Percentiles rank a stretch among this genome's conserved stretches.
Evolutionary conservation across 2,888 invertebrate species (phyloP).

Genomic region (Drosophila limbata): DNA sequence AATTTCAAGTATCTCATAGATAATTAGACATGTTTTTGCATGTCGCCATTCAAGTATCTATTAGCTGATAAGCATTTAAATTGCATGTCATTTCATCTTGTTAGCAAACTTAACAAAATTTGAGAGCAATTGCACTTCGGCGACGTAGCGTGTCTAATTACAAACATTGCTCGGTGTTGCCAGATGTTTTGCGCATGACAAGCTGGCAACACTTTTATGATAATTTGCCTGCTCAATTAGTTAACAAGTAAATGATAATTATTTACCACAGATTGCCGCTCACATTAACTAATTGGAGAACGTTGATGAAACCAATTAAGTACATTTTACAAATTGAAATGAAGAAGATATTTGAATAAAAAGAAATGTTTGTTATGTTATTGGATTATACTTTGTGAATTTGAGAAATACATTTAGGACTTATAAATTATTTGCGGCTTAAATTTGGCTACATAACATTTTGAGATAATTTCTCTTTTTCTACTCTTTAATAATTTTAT

Average conservation of each 20-base stretch:
- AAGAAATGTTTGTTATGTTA: not conserved
- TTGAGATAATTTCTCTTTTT: no score
- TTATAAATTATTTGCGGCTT: no score
- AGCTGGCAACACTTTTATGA: constrained; percentile 1
- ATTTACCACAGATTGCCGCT: not conserved
- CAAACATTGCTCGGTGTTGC: constrained; percentile 5
- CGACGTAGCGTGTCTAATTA: not conserved
- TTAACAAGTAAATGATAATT: constrained; percentile 1
- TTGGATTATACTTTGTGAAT: no score
- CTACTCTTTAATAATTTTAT: no score
- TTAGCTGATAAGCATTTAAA: constrained; percentile 23
- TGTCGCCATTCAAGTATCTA: constrained; percentile 12
- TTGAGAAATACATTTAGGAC: no score
- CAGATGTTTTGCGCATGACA: not conserved
- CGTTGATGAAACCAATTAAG: not conserved
- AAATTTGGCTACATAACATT: no score
- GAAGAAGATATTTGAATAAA: no score
- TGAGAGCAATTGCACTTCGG: constrained; percentile 1
- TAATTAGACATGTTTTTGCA: constrained; percentile 18
- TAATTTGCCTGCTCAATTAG: constrained; percentile 4
- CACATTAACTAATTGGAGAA: constrained; percentile 5
- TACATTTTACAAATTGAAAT: no score
- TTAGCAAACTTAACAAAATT: constrained; percentile 6
- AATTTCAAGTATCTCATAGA: constrained; percentile 20
- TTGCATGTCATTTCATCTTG: not conserved